Evolutionary conservation across 64 coral and sea anemone genomes (phyloP).

Genomic region (Anthopleura sola): DNA sequence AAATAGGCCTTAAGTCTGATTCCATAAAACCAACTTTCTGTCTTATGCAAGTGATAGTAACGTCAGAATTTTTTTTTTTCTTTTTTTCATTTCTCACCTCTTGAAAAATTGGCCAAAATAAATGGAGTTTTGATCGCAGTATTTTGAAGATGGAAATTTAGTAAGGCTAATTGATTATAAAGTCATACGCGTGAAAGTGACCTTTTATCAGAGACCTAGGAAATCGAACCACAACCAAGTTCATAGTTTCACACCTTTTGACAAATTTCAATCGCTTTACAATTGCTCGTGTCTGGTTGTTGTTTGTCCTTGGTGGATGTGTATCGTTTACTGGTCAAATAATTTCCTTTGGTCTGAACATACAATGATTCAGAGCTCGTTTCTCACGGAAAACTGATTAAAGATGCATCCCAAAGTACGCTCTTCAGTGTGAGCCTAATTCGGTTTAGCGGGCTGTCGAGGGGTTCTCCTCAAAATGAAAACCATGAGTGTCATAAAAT

Average conservation of each 20-base stretch:
- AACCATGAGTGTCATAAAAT: background rate
- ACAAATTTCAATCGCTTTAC: slow-evolving; percentile 9
- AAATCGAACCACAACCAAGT: background rate
- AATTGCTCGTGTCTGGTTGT: background rate
- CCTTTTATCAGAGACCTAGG: background rate
- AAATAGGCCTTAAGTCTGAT: background rate
- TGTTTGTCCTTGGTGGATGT: background rate
- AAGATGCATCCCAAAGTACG: background rate
- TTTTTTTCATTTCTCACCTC: background rate
- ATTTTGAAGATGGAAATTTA: background rate
- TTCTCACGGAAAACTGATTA: background rate
- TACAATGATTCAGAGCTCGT: background rate
- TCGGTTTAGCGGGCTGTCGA: slow-evolving; percentile 3
- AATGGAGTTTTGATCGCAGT: background rate
- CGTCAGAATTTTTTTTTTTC: background rate
- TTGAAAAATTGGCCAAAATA: background rate
- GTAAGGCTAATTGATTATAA: background rate
- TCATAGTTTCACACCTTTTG: slow-evolving; percentile 12
- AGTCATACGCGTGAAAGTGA: background rate
- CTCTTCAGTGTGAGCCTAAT: background rate
- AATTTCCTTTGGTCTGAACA: background rate
- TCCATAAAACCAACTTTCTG: too few relatives aligned
- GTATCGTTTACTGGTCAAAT: slow-evolving; percentile 9
- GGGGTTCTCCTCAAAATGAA: background rate
- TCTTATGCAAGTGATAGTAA: background rate